Conservation (phyloP, 2,888 invertebrate genomes). For the Germaria angustata region DNA sequence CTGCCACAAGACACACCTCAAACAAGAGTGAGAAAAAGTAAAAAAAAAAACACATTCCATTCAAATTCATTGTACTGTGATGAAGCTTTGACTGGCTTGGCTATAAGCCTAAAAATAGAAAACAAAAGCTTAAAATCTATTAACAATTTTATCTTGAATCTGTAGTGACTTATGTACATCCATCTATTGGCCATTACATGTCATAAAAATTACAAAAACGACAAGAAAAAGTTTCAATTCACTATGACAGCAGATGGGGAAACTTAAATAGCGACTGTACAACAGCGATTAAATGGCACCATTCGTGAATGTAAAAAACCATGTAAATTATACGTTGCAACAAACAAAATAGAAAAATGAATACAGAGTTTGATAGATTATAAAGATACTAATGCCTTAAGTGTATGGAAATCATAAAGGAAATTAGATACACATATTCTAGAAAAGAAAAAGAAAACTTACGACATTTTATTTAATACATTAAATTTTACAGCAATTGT, state of each 20-base stretch:
- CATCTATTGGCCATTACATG: conserved; percentile 54
- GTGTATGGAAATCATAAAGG: background rate
- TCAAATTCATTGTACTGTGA: background rate
- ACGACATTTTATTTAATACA: background rate
- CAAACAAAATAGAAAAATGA: background rate
- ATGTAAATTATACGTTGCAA: conserved; percentile 34
- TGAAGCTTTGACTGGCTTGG: conserved; percentile 15
- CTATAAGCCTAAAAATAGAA: background rate
- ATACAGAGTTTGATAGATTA: conserved; percentile 19
- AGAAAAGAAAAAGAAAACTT: background rate
- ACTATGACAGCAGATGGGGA: conserved; percentile 3
- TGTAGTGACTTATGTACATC: conserved; percentile 41
- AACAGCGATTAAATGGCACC: conserved; percentile 21
- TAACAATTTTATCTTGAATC: conserved; percentile 56
- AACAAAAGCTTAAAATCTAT: conserved; percentile 33
- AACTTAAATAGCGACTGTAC: background rate
- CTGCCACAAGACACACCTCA: conserved; percentile 33
- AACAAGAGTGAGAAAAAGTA: background rate
- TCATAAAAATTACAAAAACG: conserved; percentile 38
- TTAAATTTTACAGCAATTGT: background rate
- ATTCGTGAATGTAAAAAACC: conserved; percentile 14
- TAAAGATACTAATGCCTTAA: conserved; percentile 1
- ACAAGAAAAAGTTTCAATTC: conserved; percentile 48
- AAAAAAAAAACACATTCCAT: background rate
- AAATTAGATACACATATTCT: background rate